Conservation (phyloP, 2,888 invertebrate genomes). For the Rotaria sp. region DNA sequence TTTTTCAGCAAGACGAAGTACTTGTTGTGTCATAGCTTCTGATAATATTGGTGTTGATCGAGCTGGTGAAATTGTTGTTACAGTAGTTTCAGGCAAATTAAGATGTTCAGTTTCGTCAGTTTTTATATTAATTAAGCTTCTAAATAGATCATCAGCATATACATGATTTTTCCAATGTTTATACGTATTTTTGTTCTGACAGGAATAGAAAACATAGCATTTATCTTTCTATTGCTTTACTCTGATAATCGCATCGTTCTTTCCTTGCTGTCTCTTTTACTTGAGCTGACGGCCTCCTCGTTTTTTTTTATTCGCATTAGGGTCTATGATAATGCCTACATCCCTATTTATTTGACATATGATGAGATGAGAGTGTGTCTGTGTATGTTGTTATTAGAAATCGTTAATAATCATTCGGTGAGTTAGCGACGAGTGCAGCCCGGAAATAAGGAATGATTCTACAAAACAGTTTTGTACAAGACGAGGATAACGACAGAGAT, state of each 20-base stretch:
- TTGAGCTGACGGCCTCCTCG: neutral
- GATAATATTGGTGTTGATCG: neutral
- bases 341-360: neutral
- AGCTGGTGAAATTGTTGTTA: neutral
- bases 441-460: neutral
- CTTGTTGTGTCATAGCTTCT: slow-evolving; percentile 26
- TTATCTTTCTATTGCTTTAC: neutral
- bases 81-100: neutral
- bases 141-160: neutral
- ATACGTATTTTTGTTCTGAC: no score
- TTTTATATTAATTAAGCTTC: neutral
- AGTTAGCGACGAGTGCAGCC: neutral
- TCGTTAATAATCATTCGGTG: slow-evolving; percentile 9
- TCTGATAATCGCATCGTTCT: neutral
- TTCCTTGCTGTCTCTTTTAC: neutral
- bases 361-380: neutral
- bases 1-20: slow-evolving; percentile 42
- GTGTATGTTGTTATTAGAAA: neutral
- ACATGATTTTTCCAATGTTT: no score
- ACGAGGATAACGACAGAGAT: neutral
- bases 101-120: neutral
- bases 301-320: neutral
- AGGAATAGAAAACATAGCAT: no score
- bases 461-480: neutral
- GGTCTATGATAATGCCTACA: neutral